These are phyloP conservation scores for Muscicapa striata DNA, from an alignment of 2,797 vertebrate species.

Conservation along the genomic window DNA sequence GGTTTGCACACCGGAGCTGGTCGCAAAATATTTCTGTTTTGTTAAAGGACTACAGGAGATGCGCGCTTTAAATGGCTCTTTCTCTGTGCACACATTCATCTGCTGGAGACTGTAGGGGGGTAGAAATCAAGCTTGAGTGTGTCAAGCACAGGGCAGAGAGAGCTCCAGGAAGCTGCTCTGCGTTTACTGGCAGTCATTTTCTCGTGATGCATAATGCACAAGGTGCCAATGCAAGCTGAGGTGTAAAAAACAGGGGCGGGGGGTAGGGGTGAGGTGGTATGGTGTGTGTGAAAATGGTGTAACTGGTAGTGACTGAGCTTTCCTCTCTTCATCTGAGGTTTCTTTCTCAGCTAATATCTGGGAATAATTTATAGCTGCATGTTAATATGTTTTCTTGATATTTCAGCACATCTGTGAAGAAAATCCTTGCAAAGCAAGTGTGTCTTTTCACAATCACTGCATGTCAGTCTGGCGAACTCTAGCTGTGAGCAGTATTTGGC, in stretches of 20 bases:
- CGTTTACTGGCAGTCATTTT: slow-evolving; percentile 36
- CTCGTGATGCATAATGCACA: slow-evolving; percentile 37
- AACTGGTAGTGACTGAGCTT: slow-evolving; percentile 14
- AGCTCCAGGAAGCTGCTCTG: slow-evolving; percentile 23
- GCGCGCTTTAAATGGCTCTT: neutral
- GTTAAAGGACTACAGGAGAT: neutral
- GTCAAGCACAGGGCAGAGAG: neutral
- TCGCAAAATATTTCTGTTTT: neutral
- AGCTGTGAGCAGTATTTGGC: slow-evolving; percentile 35
- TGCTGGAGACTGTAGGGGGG: neutral
- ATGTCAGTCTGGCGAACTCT: slow-evolving; percentile 52
- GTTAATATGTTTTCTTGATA: slow-evolving; percentile 8
- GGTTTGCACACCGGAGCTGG: neutral
- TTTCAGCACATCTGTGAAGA: slow-evolving; percentile 47
- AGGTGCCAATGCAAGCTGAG: slow-evolving; percentile 42
- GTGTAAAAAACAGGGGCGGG: neutral
- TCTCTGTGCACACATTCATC: neutral
- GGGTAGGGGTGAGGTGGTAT: neutral
- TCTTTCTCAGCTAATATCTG: slow-evolving; percentile 35
- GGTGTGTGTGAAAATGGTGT: neutral
- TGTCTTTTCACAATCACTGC: slow-evolving; percentile 43
- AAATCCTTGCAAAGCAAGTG: slow-evolving; percentile 43
- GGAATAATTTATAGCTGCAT: slow-evolving; percentile 30
- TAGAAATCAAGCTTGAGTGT: neutral
- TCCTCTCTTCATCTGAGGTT: neutral